A percentile compares a stretch with the other conserved stretches of the same genome.
phyloP scores from a whole-genome alignment of 2,888 invertebrate genomes.

The Allacma fusca region DNA sequence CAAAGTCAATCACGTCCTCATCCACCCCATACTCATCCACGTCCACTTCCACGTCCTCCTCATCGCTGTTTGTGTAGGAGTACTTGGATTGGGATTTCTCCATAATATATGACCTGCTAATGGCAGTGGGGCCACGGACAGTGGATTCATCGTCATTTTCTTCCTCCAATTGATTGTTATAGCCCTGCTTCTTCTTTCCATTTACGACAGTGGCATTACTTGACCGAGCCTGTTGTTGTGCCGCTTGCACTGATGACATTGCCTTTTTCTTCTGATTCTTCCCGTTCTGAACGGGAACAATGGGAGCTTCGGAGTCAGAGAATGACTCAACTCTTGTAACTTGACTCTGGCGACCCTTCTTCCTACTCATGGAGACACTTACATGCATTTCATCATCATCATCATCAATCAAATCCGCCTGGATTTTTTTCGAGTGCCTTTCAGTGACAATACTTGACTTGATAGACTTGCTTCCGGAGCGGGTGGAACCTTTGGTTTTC shows the following conservation, averaged over 20 bases:
- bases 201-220: neutral
- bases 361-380: slow-evolving; percentile 4
- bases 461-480: slow-evolving; percentile 26
- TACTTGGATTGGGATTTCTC: slow-evolving; percentile 30
- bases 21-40: slow-evolving; percentile 53
- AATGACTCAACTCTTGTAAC: slow-evolving; percentile 48
- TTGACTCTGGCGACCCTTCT: slow-evolving; percentile 27
- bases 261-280: slow-evolving; percentile 31
- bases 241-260: neutral
- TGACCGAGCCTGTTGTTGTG: neutral
- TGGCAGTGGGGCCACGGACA: neutral
- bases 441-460: slow-evolving; percentile 23
- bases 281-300: slow-evolving; percentile 48
- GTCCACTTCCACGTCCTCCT: slow-evolving; percentile 43
- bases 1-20: slow-evolving; percentile 55
- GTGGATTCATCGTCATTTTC: neutral
- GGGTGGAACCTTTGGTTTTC: slow-evolving; percentile 34
- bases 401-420: slow-evolving; percentile 11
- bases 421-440: slow-evolving; percentile 33
- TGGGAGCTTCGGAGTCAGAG: slow-evolving; percentile 56
- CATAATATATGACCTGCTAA: slow-evolving; percentile 31
- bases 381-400: slow-evolving; percentile 23
- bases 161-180: neutral
- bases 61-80: slow-evolving; percentile 41
- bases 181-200: slow-evolving; percentile 17